A percentile compares a stretch with the other conserved stretches of the same genome.
phyloP scores from a whole-genome alignment of 2,888 invertebrate species.

The Himalopsyche anomala region DNA sequence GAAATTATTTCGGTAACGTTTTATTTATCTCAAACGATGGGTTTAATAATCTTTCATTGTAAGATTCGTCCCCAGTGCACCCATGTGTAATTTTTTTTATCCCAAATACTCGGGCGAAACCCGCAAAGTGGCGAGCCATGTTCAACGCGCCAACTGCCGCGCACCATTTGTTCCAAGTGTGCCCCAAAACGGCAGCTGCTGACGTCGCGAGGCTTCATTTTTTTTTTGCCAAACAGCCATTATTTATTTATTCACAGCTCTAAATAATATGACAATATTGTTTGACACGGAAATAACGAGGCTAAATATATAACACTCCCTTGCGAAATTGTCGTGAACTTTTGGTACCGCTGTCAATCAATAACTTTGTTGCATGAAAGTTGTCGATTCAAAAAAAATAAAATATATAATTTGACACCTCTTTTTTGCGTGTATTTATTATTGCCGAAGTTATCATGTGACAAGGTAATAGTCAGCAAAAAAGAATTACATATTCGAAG shows the following conservation, averaged over 20 bases:
- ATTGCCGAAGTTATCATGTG: no score
- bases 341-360: background rate
- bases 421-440: no score
- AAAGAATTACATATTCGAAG: no score
- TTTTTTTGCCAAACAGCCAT: background rate
- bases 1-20: no score
- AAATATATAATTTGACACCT: no score
- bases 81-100: conserved; percentile 4
- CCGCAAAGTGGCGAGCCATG: conserved; percentile 47
- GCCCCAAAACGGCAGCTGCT: conserved; percentile 53
- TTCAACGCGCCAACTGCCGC: conserved; percentile 45
- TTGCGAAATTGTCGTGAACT: background rate
- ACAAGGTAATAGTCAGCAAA: no score
- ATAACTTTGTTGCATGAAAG: background rate
- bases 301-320: conserved; percentile 12
- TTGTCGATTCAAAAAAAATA: no score
- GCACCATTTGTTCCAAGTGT: conserved; percentile 52
- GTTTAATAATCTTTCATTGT: background rate
- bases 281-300: background rate
- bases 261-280: conserved; percentile 30
- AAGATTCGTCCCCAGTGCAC: background rate
- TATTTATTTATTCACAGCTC: conserved; percentile 16
- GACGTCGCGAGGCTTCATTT: conserved; percentile 8
- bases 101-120: conserved; percentile 46
- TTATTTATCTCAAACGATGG: no score